Conservation (phyloP, 2,113 vertebrate genomes). For the Emydura subglobosa region DNA sequence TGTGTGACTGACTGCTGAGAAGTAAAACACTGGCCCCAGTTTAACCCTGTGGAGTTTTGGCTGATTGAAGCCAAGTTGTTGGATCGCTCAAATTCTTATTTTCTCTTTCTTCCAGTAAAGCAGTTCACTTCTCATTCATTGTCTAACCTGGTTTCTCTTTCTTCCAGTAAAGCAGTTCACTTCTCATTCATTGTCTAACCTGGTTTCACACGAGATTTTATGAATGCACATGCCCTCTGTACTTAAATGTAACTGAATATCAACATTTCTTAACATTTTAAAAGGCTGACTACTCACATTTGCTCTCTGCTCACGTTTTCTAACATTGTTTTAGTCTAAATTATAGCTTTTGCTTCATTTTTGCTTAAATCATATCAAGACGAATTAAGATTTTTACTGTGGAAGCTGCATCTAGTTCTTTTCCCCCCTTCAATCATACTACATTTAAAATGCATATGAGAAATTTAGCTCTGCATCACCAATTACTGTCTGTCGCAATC, state of each 20-base stretch:
- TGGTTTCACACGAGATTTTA: neutral
- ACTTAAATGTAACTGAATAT: neutral
- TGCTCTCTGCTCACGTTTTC: neutral
- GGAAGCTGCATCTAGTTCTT: neutral
- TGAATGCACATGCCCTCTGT: neutral
- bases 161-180: slow-evolving; percentile 34
- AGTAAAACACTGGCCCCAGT: neutral
- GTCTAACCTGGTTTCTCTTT: slow-evolving; percentile 20
- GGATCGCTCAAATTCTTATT: neutral
- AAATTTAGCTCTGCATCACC: slow-evolving; percentile 8
- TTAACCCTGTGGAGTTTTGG: slow-evolving; percentile 30
- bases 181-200: neutral
- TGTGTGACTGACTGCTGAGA: neutral
- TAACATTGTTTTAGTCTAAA: neutral
- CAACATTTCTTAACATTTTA: neutral
- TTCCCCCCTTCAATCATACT: slow-evolving; percentile 3
- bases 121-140: slow-evolving; percentile 13
- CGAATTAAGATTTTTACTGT: neutral
- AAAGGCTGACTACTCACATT: neutral
- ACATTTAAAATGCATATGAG: slow-evolving; percentile 28
- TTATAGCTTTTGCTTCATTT: neutral
- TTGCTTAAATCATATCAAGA: neutral
- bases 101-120: slow-evolving; percentile 20
- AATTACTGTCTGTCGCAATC: neutral
- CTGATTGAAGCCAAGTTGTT: slow-evolving; percentile 32